Evolutionary conservation across 2,113 vertebrate species (phyloP), one percentile per base, ranked within the genome.

Genomic region (Prionailurus bengalensis): DNA sequence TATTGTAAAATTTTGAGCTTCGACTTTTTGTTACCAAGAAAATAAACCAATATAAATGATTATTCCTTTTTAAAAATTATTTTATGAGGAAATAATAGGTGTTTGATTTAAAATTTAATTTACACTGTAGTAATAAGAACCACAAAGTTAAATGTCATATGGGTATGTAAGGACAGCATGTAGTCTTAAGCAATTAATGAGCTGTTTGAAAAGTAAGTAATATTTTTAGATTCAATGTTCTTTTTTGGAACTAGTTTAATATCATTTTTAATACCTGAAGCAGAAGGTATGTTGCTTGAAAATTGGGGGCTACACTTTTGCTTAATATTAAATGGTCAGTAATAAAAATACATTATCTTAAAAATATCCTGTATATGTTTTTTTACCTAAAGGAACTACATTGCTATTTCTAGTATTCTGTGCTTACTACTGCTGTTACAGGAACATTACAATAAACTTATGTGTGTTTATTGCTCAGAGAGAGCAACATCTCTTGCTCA

Each of bases 81-180:
- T 83, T 83, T 74, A 65, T 78, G 12, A 73, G 39, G 39, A 81
- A 31, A 14, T 85, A 96, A 76, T 83, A 78, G 17, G 21, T 81
- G 7, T 76, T 96, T 80, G 51, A 45, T 82, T 94, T 96, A 58
- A 96, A 96, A 36, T 96, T 29, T 79, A 80, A 70, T 86, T 94
- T 95, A 39, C 76, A 39, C 23, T 66, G 9, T 68, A 53, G 14
- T 78, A 74, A 87, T 61, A 71, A 80, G 51, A 63, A 83, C 90
- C 48, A 55, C 65, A 61, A 83, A 93, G 10, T 61, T 80, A 80
- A 92, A 33, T 90, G 31, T 94, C 29, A 63, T 63, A 15, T 17
- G 15, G 65, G 21, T 14, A 36, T 73, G 25, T 82, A 91, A 36
- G 14, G 86, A 78, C 82, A 66, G 25, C 33, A 48, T 89, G 70